Percentiles rank a stretch among this genome's conserved stretches.
Conservation (phyloP, 2,888 invertebrate genomes). For the Emmelina monodactyla region DNA sequence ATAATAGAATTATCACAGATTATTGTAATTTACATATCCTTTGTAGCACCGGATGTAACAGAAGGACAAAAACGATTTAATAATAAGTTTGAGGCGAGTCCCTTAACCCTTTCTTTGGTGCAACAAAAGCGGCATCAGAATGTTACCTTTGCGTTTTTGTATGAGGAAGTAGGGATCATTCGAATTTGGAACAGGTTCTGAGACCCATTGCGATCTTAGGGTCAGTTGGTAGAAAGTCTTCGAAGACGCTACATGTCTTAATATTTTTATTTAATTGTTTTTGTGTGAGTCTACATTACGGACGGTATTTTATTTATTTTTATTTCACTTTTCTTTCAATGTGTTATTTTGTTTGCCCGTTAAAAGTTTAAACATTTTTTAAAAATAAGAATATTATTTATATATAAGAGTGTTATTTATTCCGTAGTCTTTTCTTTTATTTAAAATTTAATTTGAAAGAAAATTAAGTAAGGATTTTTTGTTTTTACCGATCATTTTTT, state of each 20-base stretch:
- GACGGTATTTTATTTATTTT: slow-evolving; percentile 9
- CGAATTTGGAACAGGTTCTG: slow-evolving; percentile 56
- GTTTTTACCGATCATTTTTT: too few species aligned
- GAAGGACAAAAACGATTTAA: slow-evolving; percentile 64
- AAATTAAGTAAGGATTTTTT: too few species aligned
- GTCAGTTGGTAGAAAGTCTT: slow-evolving; percentile 49
- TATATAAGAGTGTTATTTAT: too few species aligned
- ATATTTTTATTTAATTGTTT: slow-evolving; percentile 13
- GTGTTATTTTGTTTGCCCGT: too few species aligned
- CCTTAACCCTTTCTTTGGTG: slow-evolving; percentile 55
- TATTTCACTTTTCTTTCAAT: too few species aligned
- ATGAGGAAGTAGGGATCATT: slow-evolving; percentile 52
- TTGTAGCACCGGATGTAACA: slow-evolving; percentile 56
- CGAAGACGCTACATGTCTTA: slow-evolving; percentile 38
- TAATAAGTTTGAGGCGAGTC: slow-evolving; percentile 57
- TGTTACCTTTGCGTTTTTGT: slow-evolving; percentile 51
- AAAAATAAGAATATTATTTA: too few species aligned
- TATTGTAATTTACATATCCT: slow-evolving; percentile 62
- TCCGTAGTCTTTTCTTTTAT: too few species aligned
- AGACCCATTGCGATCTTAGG: slow-evolving; percentile 37
- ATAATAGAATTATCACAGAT: slow-evolving; percentile 65
- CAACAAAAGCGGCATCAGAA: slow-evolving; percentile 61
- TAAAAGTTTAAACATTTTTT: too few species aligned
- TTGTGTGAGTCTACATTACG: too few species aligned
- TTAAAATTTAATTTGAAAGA: too few species aligned